Conservation (phyloP, 2,113 vertebrate species). For the Albula glossodonta region DNA sequence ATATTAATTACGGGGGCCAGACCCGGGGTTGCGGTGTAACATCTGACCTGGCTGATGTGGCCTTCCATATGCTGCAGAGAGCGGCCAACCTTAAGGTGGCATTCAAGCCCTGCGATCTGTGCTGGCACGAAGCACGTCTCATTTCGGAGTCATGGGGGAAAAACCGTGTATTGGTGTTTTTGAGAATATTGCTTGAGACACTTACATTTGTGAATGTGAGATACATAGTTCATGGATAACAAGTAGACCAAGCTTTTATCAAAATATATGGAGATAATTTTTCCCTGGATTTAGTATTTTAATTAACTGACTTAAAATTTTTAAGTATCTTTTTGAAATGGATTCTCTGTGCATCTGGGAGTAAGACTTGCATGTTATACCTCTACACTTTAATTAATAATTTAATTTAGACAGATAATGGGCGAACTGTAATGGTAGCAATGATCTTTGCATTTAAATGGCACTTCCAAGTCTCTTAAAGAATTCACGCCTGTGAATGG, state of each 20-base stretch:
- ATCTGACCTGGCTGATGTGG: slow-evolving; percentile 67
- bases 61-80: slow-evolving; percentile 55
- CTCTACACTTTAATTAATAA: background rate
- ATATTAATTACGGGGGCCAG: slow-evolving; percentile 70
- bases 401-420: background rate
- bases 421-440: background rate
- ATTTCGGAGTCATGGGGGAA: background rate
- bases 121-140: slow-evolving; percentile 8
- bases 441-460: background rate
- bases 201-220: background rate
- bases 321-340: background rate
- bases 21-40: slow-evolving; percentile 67
- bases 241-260: background rate
- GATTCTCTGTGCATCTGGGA: background rate
- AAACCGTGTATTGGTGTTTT: background rate
- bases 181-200: background rate
- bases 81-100: slow-evolving; percentile 41
- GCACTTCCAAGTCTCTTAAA: background rate
- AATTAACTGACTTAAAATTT: background rate
- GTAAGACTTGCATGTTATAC: background rate
- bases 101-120: slow-evolving; percentile 56
- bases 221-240: background rate
- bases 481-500: background rate
- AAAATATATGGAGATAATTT: background rate
- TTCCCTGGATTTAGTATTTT: background rate